Evolutionary conservation across 2,113 vertebrate species (phyloP).

Genomic region (Delphinus delphis): DNA sequence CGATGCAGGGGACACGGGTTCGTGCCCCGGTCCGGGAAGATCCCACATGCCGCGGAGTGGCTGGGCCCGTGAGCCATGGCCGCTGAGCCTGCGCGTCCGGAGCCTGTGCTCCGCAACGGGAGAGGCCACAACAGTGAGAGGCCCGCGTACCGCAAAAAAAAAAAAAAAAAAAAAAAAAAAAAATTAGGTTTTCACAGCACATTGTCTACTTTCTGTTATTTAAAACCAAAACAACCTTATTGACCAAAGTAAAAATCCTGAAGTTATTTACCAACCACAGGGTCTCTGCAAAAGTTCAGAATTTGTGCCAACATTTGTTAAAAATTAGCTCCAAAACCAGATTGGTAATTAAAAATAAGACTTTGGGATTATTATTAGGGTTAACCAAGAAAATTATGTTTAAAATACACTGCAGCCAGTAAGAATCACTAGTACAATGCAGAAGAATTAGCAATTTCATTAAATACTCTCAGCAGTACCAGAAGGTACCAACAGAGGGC

Average conservation of each 20-base stretch:
- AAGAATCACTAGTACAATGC: not conserved
- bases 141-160: too few relatives aligned
- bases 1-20: too few relatives aligned
- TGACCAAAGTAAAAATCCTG: constrained; percentile 17
- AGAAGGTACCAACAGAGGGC: constrained; percentile 62
- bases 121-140: too few relatives aligned
- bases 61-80: too few relatives aligned
- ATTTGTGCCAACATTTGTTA: not conserved
- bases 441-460: not conserved
- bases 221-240: not conserved
- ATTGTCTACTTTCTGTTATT: not conserved
- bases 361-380: not conserved
- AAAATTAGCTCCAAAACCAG: not conserved
- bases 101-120: too few relatives aligned
- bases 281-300: not conserved
- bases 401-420: not conserved
- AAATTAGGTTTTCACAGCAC: not conserved
- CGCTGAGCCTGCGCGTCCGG: too few relatives aligned
- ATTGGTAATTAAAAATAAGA: constrained; percentile 14
- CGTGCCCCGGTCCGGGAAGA: too few relatives aligned
- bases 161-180: too few relatives aligned
- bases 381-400: not conserved
- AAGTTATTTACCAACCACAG: not conserved
- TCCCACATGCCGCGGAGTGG: too few relatives aligned
- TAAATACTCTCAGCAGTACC: not conserved